These are phyloP conservation scores for Scortum barcoo DNA, from an alignment of 2,113 vertebrate species.

Conservation along the genomic window DNA sequence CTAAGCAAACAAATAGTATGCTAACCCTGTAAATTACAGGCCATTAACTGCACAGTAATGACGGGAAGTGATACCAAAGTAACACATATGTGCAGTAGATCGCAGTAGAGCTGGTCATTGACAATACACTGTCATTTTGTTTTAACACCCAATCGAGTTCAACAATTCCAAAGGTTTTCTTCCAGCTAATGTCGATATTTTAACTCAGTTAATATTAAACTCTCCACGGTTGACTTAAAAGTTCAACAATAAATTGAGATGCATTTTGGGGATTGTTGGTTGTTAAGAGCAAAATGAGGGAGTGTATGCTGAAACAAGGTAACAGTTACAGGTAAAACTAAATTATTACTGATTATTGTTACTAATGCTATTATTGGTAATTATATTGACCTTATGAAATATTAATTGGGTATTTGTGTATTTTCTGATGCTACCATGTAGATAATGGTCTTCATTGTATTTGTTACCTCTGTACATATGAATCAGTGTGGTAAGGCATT, in stretches of 20 bases:
- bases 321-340: not conserved
- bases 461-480: not conserved
- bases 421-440: not conserved
- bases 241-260: not conserved
- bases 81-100: not conserved
- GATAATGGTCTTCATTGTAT: not conserved
- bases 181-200: not conserved
- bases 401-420: not conserved
- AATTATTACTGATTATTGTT: not conserved
- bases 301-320: not conserved
- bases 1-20: slow-evolving; percentile 23
- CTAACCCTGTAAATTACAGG: slow-evolving; percentile 9
- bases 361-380: not conserved
- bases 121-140: not conserved
- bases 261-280: not conserved
- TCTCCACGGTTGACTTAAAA: not conserved
- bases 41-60: not conserved
- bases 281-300: not conserved
- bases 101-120: not conserved
- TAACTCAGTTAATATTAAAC: not conserved
- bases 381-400: not conserved
- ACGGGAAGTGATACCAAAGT: not conserved
- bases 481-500: not conserved
- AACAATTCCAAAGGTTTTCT: not conserved
- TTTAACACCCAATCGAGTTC: not conserved